Evolutionary conservation across 92 coral and sea anemone species (phyloP).

Genomic region (Epizoanthus illoricatus): DNA sequence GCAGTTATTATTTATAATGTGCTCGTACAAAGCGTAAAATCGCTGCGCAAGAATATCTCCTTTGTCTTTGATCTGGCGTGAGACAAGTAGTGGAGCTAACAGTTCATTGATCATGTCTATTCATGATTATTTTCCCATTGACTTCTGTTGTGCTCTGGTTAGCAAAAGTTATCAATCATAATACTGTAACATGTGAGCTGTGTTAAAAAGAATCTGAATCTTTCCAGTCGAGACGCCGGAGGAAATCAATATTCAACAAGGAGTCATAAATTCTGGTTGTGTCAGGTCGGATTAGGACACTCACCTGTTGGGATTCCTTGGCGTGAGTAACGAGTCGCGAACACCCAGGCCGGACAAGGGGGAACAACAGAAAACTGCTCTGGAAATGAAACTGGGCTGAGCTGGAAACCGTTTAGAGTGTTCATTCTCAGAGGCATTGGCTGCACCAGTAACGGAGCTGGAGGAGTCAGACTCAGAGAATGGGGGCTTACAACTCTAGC

Average conservation of each 20-base stretch:
- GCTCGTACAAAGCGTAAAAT: background rate
- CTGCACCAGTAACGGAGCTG: constrained; percentile 16
- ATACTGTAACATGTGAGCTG: background rate
- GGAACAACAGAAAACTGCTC: constrained; percentile 34
- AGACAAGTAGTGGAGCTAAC: background rate
- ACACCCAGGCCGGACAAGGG: constrained; percentile 46
- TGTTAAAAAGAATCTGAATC: background rate
- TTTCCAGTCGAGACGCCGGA: constrained; percentile 4
- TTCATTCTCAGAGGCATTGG: constrained; percentile 34
- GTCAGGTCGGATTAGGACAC: constrained; percentile 28
- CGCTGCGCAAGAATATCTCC: background rate
- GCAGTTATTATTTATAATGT: background rate
- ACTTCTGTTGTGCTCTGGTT: constrained; percentile 15
- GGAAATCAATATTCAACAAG: background rate
- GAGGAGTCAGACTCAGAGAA: constrained; percentile 22
- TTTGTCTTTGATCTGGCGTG: background rate
- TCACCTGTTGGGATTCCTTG: constrained; percentile 52
- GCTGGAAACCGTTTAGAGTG: constrained; percentile 18
- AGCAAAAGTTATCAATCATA: constrained; percentile 28
- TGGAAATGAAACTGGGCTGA: constrained; percentile 24
- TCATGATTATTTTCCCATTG: constrained; percentile 35
- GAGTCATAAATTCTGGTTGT: constrained; percentile 23
- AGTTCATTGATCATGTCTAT: constrained; percentile 21
- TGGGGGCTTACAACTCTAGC: background rate
- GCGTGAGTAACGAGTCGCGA: constrained; percentile 37